These are phyloP conservation scores for Edolisoma coerulescens DNA, from an alignment of 2,113 vertebrate species.

Conservation along the genomic window DNA sequence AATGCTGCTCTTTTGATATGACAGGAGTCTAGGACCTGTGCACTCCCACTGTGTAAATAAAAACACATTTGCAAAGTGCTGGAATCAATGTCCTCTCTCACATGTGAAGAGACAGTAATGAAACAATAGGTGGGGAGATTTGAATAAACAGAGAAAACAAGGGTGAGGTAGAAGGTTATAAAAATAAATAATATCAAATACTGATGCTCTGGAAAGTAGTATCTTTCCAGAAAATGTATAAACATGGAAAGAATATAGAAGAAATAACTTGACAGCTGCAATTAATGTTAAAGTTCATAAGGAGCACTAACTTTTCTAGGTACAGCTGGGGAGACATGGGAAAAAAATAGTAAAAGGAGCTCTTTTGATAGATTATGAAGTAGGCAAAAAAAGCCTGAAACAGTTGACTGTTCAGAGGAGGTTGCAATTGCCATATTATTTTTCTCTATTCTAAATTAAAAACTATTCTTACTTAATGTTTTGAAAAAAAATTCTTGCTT, in stretches of 20 bases:
- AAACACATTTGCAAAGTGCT: neutral
- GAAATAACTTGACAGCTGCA: neutral
- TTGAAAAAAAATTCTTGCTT: neutral
- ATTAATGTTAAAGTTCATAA: neutral
- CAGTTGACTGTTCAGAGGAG: neutral
- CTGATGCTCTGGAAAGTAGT: neutral
- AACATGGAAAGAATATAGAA: neutral
- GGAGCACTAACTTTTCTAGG: neutral
- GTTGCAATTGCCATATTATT: neutral
- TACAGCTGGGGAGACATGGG: neutral
- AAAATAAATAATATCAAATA: neutral
- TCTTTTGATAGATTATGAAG: neutral
- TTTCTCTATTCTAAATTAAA: neutral
- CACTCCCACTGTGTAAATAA: neutral
- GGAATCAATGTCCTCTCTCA: neutral
- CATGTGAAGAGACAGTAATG: neutral
- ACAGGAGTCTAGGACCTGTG: neutral
- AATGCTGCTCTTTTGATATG: neutral
- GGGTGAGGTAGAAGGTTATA: neutral
- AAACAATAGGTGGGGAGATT: neutral
- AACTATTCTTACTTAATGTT: neutral
- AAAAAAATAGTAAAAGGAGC: neutral
- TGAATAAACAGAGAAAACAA: neutral
- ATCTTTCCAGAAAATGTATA: neutral
- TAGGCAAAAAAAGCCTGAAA: neutral